Evolutionary conservation across 1,140 invertebrate species (phyloP), one percentile per base, ranked within the genome.

Genomic region (Drosophila sproati): DNA sequence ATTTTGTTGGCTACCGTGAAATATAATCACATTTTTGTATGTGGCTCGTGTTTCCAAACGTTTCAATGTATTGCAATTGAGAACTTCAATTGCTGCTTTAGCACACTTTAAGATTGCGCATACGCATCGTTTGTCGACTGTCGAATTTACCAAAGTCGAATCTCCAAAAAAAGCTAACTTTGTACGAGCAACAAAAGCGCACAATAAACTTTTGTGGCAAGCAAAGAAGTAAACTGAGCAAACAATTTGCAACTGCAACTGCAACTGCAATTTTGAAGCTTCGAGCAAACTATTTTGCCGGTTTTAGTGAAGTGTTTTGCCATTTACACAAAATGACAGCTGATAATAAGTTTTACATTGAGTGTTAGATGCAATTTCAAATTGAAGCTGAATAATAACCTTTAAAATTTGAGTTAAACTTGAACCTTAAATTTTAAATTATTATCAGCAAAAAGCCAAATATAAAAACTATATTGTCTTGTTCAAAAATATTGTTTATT

Each of bases 231-330:
- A 59, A 59, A 50, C 52, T n/a, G 29, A 64, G 51, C 10, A 43
- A 10, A 2, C 56, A 59, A 47, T 67, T 32, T 51, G 41, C 55
- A 48, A 48, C n/a, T 47, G 20, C 20, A 20, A 29, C 32, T 70
- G 41, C 71, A 62, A 75, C 56, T 71, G 70, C 60, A 63, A 51
- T 70, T 82, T 28, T 54, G 20, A 63, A 35, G 34, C 66, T 64
- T 63, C 34, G 37, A 12, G 6, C 20, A 32, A 54, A 39, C 43
- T 12, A 34, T 39, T 50, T n/a, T 5, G 52, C 62, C 59, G 35
- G 57, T 67, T 62, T 20, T 62, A 83, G 73, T 83, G 57, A 83
- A 83, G 80, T 82, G 78, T 80, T 83, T 77, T 20, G 2, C 20
- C 31, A 55, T n/a, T 56, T 20, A 20, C 20, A 20, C 20, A 20